These are phyloP conservation scores for Pandemis corylana DNA, from an alignment of 2,888 invertebrate species.

Conservation along the genomic window DNA sequence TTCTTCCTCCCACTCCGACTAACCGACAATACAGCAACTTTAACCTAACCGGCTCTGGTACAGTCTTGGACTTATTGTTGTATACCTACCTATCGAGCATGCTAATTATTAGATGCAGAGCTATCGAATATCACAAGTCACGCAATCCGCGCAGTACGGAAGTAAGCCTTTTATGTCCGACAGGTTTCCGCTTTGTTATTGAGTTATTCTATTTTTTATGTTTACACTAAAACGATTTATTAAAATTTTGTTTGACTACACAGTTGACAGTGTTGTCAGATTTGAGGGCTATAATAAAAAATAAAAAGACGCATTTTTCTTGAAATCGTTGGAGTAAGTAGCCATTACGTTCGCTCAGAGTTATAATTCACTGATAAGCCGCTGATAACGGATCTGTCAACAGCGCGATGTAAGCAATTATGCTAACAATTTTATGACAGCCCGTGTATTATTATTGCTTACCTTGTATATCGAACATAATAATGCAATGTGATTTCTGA, in stretches of 20 bases:
- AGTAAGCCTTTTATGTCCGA: slow-evolving; percentile 38
- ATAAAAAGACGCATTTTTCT: slow-evolving; percentile 41
- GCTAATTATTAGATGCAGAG: slow-evolving; percentile 21
- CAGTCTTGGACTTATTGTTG: neutral
- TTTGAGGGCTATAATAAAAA: slow-evolving; percentile 1
- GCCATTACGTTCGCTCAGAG: slow-evolving; percentile 38
- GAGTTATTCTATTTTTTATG: slow-evolving; percentile 31
- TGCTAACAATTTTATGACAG: slow-evolving; percentile 42
- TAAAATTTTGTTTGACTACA: slow-evolving; percentile 5
- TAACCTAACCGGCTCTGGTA: neutral
- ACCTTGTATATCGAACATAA: slow-evolving; percentile 8
- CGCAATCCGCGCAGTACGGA: slow-evolving; percentile 32
- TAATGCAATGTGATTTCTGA: neutral
- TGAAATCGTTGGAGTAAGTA: slow-evolving; percentile 40
- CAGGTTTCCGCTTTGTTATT: slow-evolving; percentile 39
- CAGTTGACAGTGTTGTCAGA: slow-evolving; percentile 4
- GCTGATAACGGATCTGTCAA: slow-evolving; percentile 47
- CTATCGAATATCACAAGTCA: slow-evolving; percentile 32
- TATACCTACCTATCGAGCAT: slow-evolving; percentile 15
- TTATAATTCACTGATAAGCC: slow-evolving; percentile 49
- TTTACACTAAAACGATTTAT: slow-evolving; percentile 13
- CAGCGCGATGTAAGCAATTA: slow-evolving; percentile 44
- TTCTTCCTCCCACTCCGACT: neutral
- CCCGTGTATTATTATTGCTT: slow-evolving; percentile 33
- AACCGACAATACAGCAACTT: neutral